Evolutionary conservation across 2,113 vertebrate genomes (phyloP).

Genomic region (Scalopus aquaticus): DNA sequence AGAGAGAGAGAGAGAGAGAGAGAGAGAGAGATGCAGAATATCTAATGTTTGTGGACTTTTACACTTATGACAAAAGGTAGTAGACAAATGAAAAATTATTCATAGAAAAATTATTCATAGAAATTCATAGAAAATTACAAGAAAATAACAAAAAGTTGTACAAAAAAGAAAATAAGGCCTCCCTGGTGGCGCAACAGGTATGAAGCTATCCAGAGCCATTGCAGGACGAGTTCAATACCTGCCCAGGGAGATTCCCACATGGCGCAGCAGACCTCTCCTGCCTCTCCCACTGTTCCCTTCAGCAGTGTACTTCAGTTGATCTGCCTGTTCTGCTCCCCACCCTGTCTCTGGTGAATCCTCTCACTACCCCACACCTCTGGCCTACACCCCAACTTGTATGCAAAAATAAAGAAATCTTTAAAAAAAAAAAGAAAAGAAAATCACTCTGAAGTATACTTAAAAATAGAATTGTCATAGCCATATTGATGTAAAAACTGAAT

Average conservation of each 20-base stretch:
- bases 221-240: too few relatives aligned
- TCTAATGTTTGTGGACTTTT: neutral
- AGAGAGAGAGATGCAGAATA: neutral
- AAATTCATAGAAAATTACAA: neutral
- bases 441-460: neutral
- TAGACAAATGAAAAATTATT: neutral
- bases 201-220: too few relatives aligned
- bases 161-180: conserved; percentile 31
- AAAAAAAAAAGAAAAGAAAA: conserved; percentile 31
- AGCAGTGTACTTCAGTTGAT: too few relatives aligned
- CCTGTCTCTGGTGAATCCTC: too few relatives aligned
- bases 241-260: too few relatives aligned
- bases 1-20: neutral
- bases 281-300: too few relatives aligned
- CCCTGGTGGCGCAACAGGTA: too few relatives aligned
- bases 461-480: neutral
- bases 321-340: too few relatives aligned
- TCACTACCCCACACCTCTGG: too few relatives aligned
- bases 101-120: neutral
- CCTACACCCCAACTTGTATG: too few relatives aligned
- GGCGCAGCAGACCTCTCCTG: too few relatives aligned
- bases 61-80: neutral
- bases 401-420: too few relatives aligned
- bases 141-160: neutral
- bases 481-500: neutral